Conservation (phyloP, 2,888 invertebrate genomes). For the Macrophya annulata region DNA sequence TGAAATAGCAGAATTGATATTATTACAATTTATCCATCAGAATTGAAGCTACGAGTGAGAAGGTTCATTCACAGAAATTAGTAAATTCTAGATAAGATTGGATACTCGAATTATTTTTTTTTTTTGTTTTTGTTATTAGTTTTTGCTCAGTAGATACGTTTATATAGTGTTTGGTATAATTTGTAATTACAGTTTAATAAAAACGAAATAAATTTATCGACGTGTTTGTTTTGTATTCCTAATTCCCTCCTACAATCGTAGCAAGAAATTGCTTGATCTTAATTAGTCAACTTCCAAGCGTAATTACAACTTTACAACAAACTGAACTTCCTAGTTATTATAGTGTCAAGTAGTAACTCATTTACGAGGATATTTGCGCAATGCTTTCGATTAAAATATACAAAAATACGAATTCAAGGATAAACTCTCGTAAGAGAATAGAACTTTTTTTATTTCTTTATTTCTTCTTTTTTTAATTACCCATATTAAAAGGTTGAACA, state of each 20-base stretch:
- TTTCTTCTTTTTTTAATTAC: constrained; percentile 66
- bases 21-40: neutral
- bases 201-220: neutral
- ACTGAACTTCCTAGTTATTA: constrained; percentile 15
- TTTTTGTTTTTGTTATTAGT: neutral
- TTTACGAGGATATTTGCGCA: neutral
- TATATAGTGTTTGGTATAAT: neutral
- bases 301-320: neutral
- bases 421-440: neutral
- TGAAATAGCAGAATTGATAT: neutral
- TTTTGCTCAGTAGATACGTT: neutral
- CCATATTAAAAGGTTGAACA: constrained; percentile 76
- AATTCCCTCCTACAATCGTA: neutral
- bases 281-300: neutral
- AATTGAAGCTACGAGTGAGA: neutral
- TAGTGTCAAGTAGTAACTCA: neutral
- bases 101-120: neutral
- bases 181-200: neutral
- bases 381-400: neutral
- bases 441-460: neutral
- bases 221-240: neutral
- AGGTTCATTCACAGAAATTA: neutral
- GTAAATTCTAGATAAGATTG: neutral
- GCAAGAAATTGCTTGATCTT: neutral
- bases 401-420: neutral